Conservation (phyloP, 2,113 vertebrate species). For the Macquaria ambigua region DNA sequence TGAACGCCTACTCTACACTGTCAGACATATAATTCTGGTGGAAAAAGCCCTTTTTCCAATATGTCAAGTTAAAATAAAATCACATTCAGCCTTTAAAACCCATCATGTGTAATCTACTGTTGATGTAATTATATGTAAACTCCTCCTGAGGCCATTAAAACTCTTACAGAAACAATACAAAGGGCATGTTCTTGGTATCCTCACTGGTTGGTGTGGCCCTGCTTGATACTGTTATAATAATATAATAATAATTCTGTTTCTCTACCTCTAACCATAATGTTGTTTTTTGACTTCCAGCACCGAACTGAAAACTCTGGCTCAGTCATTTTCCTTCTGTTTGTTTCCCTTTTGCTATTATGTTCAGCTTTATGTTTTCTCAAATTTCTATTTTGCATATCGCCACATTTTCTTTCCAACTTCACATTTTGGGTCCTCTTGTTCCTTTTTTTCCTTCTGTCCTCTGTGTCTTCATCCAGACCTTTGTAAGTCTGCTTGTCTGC, state of each 20-base stretch:
- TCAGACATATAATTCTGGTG: slow-evolving; percentile 6
- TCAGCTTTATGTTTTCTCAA: slow-evolving; percentile 10
- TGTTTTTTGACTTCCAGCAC: not conserved
- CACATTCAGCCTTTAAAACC: not conserved
- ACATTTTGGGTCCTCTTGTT: slow-evolving; percentile 25
- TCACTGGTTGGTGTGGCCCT: not conserved
- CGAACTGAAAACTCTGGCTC: not conserved
- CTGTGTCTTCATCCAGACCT: slow-evolving; percentile 42
- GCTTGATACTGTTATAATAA: not conserved
- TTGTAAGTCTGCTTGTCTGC: slow-evolving; percentile 58
- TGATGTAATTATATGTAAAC: slow-evolving; percentile 20
- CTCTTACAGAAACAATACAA: not conserved
- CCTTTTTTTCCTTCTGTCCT: slow-evolving; percentile 16
- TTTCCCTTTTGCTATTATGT: slow-evolving; percentile 1
- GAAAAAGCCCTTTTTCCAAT: not conserved
- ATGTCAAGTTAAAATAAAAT: not conserved
- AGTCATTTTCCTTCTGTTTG: not conserved
- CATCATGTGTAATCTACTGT: not conserved
- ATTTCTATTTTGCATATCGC: slow-evolving; percentile 3
- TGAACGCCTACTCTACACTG: not conserved
- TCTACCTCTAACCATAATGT: not conserved
- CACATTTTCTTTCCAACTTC: not conserved
- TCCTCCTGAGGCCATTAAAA: not conserved
- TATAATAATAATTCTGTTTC: not conserved
- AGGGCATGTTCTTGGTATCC: not conserved